These are phyloP conservation scores for Drosophila tani DNA, from an alignment of 1,140 invertebrate species.

Conservation along the genomic window DNA sequence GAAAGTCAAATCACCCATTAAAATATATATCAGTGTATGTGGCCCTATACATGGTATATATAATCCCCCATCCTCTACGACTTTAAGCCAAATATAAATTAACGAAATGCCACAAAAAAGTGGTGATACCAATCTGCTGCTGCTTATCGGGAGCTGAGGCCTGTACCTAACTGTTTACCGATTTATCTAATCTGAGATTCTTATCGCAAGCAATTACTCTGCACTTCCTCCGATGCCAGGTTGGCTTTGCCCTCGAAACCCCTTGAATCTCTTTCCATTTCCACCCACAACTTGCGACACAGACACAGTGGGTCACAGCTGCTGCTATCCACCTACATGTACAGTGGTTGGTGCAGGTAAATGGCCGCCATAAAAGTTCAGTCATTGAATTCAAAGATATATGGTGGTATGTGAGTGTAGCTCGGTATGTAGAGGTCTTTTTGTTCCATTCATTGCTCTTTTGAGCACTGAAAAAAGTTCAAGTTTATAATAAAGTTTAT, in stretches of 20 bases:
- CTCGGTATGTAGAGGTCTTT: background rate
- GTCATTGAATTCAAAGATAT: constrained; percentile 23
- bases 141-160: constrained; percentile 37
- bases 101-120: constrained; percentile 12
- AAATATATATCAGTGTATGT: constrained; percentile 1
- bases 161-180: constrained; percentile 48
- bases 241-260: background rate
- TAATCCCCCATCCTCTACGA: background rate
- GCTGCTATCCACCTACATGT: background rate
- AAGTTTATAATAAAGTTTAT: too few species aligned
- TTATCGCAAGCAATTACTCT: constrained; percentile 55
- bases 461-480: background rate
- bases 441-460: constrained; percentile 25
- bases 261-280: background rate
- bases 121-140: constrained; percentile 46
- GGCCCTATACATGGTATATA: background rate
- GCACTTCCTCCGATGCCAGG: constrained; percentile 33
- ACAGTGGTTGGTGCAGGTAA: constrained; percentile 15
- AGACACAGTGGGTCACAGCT: constrained; percentile 24
- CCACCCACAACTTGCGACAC: constrained; percentile 23
- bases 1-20: background rate
- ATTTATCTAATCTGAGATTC: constrained; percentile 69
- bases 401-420: constrained; percentile 4
- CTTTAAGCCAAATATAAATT: constrained; percentile 26
- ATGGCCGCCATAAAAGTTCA: constrained; percentile 38